Evolutionary conservation across 2,888 invertebrate species (phyloP), one percentile per base, ranked within the genome.

Genomic region (Athetis lepigone): DNA sequence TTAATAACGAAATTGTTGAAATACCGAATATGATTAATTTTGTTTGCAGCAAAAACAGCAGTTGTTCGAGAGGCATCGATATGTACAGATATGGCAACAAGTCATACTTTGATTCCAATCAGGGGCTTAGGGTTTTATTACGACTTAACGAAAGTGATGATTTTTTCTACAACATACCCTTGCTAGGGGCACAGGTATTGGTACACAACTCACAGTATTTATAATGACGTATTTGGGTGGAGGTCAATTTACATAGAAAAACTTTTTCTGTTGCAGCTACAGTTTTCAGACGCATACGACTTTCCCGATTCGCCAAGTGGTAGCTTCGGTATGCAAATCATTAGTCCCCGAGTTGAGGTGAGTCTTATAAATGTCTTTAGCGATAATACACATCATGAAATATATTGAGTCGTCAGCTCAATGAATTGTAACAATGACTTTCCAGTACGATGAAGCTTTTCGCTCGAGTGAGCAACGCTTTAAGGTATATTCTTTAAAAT

Each of bases 281-380:
- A 95, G 74, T 92, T 96, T 68, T 96, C 95, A 45, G 93, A 95
- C 65, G 92, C 96, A 0, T 92, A 94, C 46, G 96, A 96, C 81
- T 96, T 95, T 81, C 96, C 96, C 16, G 96, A 96, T 76, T 91
- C 93, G 0, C 92, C 95, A 0, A 96, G 96, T 64, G 96, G 96
- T 8, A 95, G 95, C 69, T 91, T 95, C 70, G 86, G 91, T 0
- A 90, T 92, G 90, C 92, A 95, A 79, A 89, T 95, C 21, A 88
- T 94, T 45, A 93, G 87, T 68, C 93, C 91, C 0, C 85, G 83
- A 64, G 92, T 94, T 8, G 88, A 91, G 83, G 94, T 94, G 83
- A 82, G 27, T 27, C 8, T 29, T 54, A 43, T 11, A 19, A 36
- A 42, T 43, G 0, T 19, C 51, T 36, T 18, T 3, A 37, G 23